A percentile compares a stretch with the other conserved stretches of the same genome.
phyloP scores from a whole-genome alignment of 2,797 vertebrate species.

The Microctenopoma stevenorrisi region DNA sequence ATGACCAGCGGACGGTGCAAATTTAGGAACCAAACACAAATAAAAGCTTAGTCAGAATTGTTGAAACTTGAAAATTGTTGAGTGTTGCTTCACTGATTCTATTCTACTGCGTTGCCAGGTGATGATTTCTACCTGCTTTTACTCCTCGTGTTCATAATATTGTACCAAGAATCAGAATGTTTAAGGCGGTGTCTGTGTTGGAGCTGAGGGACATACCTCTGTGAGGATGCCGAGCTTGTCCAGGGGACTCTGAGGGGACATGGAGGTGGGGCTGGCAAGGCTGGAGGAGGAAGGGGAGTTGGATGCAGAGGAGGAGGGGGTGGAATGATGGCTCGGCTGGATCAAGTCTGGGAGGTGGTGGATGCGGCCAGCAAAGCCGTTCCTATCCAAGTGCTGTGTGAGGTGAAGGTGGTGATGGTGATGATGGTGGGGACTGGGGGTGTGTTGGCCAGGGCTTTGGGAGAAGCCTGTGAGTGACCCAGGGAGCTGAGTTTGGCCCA shows the following conservation, averaged over 20 bases:
- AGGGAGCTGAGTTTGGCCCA: constrained; percentile 53
- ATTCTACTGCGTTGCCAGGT: background rate
- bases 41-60: background rate
- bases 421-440: constrained; percentile 70
- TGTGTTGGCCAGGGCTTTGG: constrained; percentile 64
- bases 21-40: background rate
- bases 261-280: constrained; percentile 86
- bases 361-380: constrained; percentile 96
- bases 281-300: constrained; percentile 89
- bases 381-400: constrained; percentile 91
- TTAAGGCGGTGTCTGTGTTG: background rate
- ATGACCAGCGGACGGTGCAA: constrained; percentile 46
- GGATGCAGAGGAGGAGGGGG: constrained; percentile 94
- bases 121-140: background rate
- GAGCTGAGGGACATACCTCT: constrained; percentile 77
- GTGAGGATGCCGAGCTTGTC: constrained; percentile 76
- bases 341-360: constrained; percentile 99
- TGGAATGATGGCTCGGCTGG: constrained; percentile 99
- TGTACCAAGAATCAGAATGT: background rate
- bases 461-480: constrained; percentile 60
- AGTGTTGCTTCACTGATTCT: background rate
- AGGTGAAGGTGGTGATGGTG: constrained; percentile 77
- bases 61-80: too few relatives aligned
- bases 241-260: constrained; percentile 91
- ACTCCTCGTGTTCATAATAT: background rate